These are phyloP conservation scores for Drosophila birchii DNA, from an alignment of 2,888 invertebrate genomes.

Conservation along the genomic window DNA sequence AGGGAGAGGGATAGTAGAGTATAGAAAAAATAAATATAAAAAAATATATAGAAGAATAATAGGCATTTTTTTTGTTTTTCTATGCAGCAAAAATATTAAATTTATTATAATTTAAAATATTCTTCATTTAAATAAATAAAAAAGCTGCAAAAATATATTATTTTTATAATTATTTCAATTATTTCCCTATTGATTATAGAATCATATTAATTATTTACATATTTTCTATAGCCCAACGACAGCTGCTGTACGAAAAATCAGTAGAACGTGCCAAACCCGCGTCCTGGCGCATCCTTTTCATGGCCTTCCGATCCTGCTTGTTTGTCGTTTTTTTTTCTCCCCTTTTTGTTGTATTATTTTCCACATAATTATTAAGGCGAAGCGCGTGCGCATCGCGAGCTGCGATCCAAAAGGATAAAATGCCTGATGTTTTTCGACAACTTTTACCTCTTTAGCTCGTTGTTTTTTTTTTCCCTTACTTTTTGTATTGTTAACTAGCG, in stretches of 20 bases:
- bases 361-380: constrained; percentile 33
- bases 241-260: background rate
- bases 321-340: background rate
- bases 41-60: no score
- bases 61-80: no score
- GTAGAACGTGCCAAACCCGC: constrained; percentile 47
- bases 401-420: constrained; percentile 49
- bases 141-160: background rate
- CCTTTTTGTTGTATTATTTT: constrained; percentile 2
- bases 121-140: background rate
- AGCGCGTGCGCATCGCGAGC: constrained; percentile 68
- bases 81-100: no score
- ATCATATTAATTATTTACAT: background rate
- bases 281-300: constrained; percentile 28
- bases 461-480: background rate
- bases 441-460: constrained; percentile 67
- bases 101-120: no score
- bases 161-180: background rate
- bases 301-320: background rate
- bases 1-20: background rate
- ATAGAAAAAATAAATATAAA: background rate
- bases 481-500: constrained; percentile 10
- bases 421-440: constrained; percentile 74
- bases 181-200: background rate
- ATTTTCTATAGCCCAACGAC: background rate